phyloP scores from a whole-genome alignment of 2,888 invertebrate species.

The Cantharis rufa region DNA sequence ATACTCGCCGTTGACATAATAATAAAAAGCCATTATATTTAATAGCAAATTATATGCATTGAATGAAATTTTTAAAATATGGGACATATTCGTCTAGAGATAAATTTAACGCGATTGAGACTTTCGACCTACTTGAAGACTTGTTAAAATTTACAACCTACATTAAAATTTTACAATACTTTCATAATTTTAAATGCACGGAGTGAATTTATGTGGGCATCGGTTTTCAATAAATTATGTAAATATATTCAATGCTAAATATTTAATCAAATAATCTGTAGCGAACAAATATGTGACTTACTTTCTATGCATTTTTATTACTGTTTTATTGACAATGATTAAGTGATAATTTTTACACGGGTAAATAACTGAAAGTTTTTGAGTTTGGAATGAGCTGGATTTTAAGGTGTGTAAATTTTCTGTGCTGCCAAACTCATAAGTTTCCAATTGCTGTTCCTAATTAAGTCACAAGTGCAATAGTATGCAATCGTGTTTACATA shows the following conservation, averaged over 20 bases:
- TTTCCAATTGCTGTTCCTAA: not conserved
- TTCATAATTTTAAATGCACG: not conserved
- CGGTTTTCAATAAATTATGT: not conserved
- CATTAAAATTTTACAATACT: not conserved
- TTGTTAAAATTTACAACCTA: slow-evolving; percentile 4
- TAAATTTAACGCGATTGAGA: not conserved
- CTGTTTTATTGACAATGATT: not conserved
- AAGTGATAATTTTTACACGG: not conserved
- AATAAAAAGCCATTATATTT: not conserved
- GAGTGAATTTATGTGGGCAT: not conserved
- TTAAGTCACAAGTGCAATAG: not conserved
- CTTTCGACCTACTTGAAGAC: slow-evolving; percentile 1
- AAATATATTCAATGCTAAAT: not conserved
- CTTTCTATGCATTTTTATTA: not conserved
- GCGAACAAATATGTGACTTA: not conserved
- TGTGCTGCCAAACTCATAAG: not conserved
- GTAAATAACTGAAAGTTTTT: not conserved
- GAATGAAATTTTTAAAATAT: not conserved
- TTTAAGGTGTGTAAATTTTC: not conserved
- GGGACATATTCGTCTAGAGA: not conserved
- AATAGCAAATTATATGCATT: not conserved
- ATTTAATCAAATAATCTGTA: not conserved
- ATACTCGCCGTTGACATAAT: not conserved
- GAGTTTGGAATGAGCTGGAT: not conserved
- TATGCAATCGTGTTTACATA: not conserved